Evolutionary conservation across 2,797 vertebrate genomes (phyloP).

Genomic region (Sebastes cheni): DNA sequence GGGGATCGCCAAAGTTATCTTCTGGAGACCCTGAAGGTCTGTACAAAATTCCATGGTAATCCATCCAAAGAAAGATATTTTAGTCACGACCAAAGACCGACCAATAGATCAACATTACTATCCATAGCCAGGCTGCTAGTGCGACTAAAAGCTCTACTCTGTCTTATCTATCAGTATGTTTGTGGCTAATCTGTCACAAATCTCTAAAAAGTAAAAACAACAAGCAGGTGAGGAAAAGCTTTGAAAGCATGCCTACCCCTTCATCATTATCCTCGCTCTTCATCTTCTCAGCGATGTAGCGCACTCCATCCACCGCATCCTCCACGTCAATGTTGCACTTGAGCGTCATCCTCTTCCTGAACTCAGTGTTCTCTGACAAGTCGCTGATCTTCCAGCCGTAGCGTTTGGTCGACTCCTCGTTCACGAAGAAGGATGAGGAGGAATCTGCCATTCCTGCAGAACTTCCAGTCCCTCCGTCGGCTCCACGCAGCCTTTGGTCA

Average conservation of each 20-base stretch:
- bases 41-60: background rate
- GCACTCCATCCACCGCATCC: slow-evolving; percentile 82
- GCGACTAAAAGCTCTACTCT: too few relatives aligned
- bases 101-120: background rate
- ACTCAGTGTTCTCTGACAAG: slow-evolving; percentile 75
- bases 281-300: slow-evolving; percentile 84
- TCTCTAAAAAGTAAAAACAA: background rate
- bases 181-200: background rate
- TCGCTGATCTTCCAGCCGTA: slow-evolving; percentile 77
- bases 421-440: slow-evolving; percentile 78
- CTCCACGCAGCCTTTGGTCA: slow-evolving; percentile 58
- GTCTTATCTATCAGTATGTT: background rate
- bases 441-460: slow-evolving; percentile 55
- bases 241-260: slow-evolving; percentile 67
- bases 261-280: slow-evolving; percentile 84
- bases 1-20: background rate
- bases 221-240: background rate
- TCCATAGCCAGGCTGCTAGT: background rate
- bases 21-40: background rate
- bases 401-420: slow-evolving; percentile 79
- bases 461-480: slow-evolving; percentile 45
- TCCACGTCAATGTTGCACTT: slow-evolving; percentile 78
- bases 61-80: background rate
- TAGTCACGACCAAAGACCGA: background rate
- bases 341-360: slow-evolving; percentile 77